Base-by-base conservation (phyloP, 37 sponge, comb jelly and placozoan genomes). In the Ianthella basta region DNA sequence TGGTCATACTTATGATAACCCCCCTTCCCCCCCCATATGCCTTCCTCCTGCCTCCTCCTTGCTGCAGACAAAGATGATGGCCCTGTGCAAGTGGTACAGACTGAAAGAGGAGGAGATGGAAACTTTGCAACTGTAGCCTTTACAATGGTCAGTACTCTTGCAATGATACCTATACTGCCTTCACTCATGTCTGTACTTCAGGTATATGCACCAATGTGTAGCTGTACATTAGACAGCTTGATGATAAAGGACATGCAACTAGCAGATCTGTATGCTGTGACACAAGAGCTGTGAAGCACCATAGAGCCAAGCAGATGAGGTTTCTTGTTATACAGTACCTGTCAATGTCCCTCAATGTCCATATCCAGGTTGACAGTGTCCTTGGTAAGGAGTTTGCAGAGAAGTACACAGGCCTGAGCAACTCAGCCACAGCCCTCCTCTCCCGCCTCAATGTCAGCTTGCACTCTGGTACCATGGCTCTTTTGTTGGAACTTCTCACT, bases 341-440 rank as follows among this genome's bases (percentile, higher is more conserved):
- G 50, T 44, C 8, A 8, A 8, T 8, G 3, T 8, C 8, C 50
- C 50, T 44, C 6, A 44, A 44, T 44, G 50, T 8, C 50, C 25
- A 10, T 72, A 15, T 72, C 20, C 25, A 75, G 78, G 78, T 75
- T 18, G 78, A 75, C 25, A 40, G 14, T 19, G 54, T 75, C 21
- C 54, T 87, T 38, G 93, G 93, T 6, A 34, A 57, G 33, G 90
- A 82, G 33, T 92, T 89, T 89, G 93, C 93, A 0, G 74, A 78
- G 54, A 89, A 87, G 75, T 92, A 89, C 82, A 84, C 93, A 13
- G 90, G 90, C 55, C 84, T 92, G 29, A 66, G 84, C 66, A 84
- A 92, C 90, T 81, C 90, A 5, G 82, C 86, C 25, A 83, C 87
- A 0, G 84, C 84, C 44, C 87, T 86, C 63, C 72, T 89, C 41